Percentiles rank a stretch among this genome's conserved stretches.
Evolutionary conservation across 2,113 vertebrate species (phyloP).

Genomic region (Nothobranchius furzeri): DNA sequence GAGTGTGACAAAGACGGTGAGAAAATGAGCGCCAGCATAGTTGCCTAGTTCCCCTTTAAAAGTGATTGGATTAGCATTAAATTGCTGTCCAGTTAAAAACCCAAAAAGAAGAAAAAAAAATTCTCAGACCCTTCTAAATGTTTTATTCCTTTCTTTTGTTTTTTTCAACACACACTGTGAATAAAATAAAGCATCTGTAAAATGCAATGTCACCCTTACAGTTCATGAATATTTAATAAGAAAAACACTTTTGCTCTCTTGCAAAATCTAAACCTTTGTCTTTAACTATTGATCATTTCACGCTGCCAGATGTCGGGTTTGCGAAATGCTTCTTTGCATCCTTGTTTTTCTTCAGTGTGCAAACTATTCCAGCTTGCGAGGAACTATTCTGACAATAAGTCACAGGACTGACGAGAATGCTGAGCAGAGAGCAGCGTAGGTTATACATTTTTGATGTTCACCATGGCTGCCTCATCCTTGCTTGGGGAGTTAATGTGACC

Average conservation of each 20-base stretch:
- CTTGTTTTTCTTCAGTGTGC: constrained; percentile 30
- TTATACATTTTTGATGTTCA: constrained; percentile 74
- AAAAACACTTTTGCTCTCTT: not conserved
- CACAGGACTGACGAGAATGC: constrained; percentile 48
- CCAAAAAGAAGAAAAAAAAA: constrained; percentile 15
- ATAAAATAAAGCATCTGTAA: not conserved
- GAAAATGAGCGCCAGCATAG: no score
- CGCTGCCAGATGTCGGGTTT: not conserved
- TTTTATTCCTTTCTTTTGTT: not conserved
- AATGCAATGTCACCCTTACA: not conserved
- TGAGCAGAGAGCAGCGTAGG: constrained; percentile 59
- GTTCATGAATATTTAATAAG: no score
- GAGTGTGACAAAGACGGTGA: no score
- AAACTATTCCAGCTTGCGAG: constrained; percentile 49
- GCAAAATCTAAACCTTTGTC: not conserved
- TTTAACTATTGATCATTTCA: no score
- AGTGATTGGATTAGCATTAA: no score
- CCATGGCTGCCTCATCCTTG: constrained; percentile 50
- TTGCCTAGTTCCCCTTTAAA: no score
- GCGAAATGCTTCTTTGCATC: constrained; percentile 1
- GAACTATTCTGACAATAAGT: constrained; percentile 48
- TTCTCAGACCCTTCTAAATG: constrained; percentile 23
- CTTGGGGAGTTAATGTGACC: constrained; percentile 42
- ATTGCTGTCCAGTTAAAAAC: no score
- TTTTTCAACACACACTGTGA: not conserved